A percentile compares a stretch with the other conserved stretches of the same genome.
phyloP scores from a whole-genome alignment of 2,113 vertebrate species.

The Xiphophorus hellerii region DNA sequence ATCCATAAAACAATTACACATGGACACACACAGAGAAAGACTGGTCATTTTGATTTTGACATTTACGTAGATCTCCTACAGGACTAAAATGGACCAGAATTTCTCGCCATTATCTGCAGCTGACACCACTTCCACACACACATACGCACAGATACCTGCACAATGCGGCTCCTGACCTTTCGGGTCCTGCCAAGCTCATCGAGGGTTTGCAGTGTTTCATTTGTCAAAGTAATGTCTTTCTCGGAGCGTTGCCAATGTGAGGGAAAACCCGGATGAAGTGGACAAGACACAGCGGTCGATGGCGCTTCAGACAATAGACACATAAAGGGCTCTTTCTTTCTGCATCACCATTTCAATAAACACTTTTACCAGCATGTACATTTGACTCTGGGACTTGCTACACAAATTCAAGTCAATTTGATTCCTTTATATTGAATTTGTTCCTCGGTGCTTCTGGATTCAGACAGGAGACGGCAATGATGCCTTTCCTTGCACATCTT shows the following conservation, averaged over 20 bases:
- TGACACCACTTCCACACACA: conserved; percentile 51
- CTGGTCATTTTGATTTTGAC: conserved; percentile 54
- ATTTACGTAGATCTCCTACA: conserved; percentile 67
- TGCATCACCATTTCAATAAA: conserved; percentile 27
- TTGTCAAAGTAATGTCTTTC: conserved; percentile 77
- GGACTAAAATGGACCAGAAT: conserved; percentile 36
- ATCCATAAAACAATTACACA: conserved; percentile 48
- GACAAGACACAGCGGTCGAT: conserved; percentile 39
- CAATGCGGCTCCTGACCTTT: conserved; percentile 75
- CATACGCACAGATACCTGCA: conserved; percentile 25
- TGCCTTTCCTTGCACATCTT: conserved; percentile 33
- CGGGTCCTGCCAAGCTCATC: conserved; percentile 67
- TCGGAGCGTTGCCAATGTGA: conserved; percentile 60
- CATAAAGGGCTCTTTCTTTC: conserved; percentile 14
- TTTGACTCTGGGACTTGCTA: conserved; percentile 61
- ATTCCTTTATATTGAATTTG: conserved; percentile 84
- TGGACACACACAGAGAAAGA: conserved; percentile 12
- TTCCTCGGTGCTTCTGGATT: conserved; percentile 31
- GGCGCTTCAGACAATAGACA: conserved; percentile 57
- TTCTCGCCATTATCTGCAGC: conserved; percentile 53
- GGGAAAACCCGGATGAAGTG: conserved; percentile 50
- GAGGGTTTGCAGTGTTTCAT: conserved; percentile 68
- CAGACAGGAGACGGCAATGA: conserved; percentile 43
- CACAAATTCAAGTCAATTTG: conserved; percentile 88
- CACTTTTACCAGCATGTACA: conserved; percentile 23